Evolutionary conservation across 2,888 invertebrate species (phyloP).

Genomic region (Thera obeliscata): DNA sequence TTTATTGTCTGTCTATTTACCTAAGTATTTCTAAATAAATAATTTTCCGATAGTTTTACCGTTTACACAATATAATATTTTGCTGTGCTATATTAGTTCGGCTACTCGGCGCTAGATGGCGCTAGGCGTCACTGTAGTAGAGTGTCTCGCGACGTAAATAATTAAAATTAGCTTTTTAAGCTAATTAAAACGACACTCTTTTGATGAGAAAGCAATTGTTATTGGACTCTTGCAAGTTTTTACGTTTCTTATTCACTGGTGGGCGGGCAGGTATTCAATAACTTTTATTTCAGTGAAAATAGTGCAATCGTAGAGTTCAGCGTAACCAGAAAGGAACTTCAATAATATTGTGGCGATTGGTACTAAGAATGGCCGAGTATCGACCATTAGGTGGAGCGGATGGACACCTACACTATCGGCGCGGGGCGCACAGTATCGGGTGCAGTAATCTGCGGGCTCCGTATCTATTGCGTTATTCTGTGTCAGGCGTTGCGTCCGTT

Average conservation of each 20-base stretch:
- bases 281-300: no score
- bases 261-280: no score
- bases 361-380: constrained; percentile 6
- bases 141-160: neutral
- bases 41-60: no score
- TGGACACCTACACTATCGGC: constrained; percentile 66
- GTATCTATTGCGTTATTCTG: constrained; percentile 39
- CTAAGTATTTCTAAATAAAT: no score
- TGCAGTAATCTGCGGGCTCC: constrained; percentile 60
- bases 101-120: constrained; percentile 53
- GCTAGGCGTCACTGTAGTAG: constrained; percentile 29
- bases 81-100: constrained; percentile 13
- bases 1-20: no score
- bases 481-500: constrained; percentile 66
- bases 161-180: no score
- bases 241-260: no score
- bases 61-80: no score
- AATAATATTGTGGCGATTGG: neutral
- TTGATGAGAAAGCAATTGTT: no score
- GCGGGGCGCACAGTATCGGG: constrained; percentile 45
- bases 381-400: constrained; percentile 64
- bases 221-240: no score
- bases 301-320: no score
- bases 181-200: no score
- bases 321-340: neutral